Percentiles rank a stretch among this genome's conserved stretches.
Evolutionary conservation across 2,113 vertebrate genomes (phyloP).

Genomic region (Antechinus flavipes): DNA sequence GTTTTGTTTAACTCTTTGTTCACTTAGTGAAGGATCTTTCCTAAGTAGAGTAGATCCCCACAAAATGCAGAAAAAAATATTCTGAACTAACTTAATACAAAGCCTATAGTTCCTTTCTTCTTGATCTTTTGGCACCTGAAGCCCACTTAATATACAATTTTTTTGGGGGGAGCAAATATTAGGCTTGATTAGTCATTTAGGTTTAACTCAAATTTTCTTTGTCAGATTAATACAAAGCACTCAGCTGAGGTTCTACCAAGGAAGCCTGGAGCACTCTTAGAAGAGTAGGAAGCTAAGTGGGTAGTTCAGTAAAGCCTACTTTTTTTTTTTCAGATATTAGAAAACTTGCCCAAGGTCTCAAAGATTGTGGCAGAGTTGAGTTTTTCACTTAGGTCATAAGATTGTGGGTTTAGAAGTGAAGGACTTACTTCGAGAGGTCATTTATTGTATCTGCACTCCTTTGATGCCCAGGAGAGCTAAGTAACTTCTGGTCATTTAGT

Average conservation of each 20-base stretch:
- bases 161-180: neutral
- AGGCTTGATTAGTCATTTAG: neutral
- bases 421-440: neutral
- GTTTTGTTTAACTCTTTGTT: neutral
- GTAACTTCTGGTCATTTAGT: neutral
- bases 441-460: neutral
- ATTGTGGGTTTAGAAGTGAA: neutral
- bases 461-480: neutral
- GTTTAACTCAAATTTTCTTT: neutral
- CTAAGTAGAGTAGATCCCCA: neutral
- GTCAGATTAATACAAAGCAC: too few relatives aligned
- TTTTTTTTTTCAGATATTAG: neutral
- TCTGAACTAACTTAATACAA: neutral
- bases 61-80: neutral
- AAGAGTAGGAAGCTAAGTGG: neutral
- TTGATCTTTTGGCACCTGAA: neutral
- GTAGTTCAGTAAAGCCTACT: neutral
- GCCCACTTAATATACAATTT: neutral
- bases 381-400: neutral
- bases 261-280: neutral
- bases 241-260: neutral
- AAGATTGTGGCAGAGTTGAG: neutral
- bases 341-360: neutral
- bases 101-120: neutral
- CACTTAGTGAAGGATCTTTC: neutral